Evolutionary conservation across 2,888 invertebrate species (phyloP).

Genomic region (Bombylius major): DNA sequence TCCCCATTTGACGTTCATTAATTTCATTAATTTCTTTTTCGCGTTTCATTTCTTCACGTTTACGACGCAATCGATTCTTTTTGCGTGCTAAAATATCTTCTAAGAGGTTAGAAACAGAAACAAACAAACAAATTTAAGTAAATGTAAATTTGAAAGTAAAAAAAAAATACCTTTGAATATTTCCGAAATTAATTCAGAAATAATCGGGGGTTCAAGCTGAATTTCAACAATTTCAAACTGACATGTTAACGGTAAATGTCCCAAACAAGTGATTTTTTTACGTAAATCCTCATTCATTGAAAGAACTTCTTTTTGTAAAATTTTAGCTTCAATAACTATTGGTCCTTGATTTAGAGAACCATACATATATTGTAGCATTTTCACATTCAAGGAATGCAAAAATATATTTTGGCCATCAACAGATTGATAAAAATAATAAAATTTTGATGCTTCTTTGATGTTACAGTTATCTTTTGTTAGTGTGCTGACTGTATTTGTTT

Average conservation of each 20-base stretch:
- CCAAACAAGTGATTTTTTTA: constrained; percentile 58
- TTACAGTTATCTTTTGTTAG: background rate
- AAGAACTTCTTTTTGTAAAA: constrained; percentile 77
- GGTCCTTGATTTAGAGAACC: constrained; percentile 72
- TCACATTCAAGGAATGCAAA: constrained; percentile 78
- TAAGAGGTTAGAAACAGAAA: constrained; percentile 23
- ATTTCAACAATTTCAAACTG: constrained; percentile 86
- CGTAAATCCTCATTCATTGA: constrained; percentile 76
- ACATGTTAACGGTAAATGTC: constrained; percentile 82
- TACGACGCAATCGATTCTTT: constrained; percentile 53
- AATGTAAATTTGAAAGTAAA: background rate
- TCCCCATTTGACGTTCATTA: constrained; percentile 58
- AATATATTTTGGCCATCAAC: constrained; percentile 87
- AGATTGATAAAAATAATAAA: constrained; percentile 45
- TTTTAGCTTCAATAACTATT: constrained; percentile 53
- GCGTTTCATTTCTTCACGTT: constrained; percentile 64
- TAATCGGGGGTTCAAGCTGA: constrained; percentile 56
- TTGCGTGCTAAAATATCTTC: constrained; percentile 63
- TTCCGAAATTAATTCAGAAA: constrained; percentile 54
- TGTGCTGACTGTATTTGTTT: background rate
- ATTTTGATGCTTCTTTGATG: constrained; percentile 8
- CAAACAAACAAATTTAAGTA: background rate
- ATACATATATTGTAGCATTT: constrained; percentile 77
- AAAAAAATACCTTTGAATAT: constrained; percentile 51
- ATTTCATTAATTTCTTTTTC: constrained; percentile 64